These are phyloP conservation scores for Mastomys coucha DNA, from an alignment of 2,113 vertebrate genomes.

Conservation along the genomic window DNA sequence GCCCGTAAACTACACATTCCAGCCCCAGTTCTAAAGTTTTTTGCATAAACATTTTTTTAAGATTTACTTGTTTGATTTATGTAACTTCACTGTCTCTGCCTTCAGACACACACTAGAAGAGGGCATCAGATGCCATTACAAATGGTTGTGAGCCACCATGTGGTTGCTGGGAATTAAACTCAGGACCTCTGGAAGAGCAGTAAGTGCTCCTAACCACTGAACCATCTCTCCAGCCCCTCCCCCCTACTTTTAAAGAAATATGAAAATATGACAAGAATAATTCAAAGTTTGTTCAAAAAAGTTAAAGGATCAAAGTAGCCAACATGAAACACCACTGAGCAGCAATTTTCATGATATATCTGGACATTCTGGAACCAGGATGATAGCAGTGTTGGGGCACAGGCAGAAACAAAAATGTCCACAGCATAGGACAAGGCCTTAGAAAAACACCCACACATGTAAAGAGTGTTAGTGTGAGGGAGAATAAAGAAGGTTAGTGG, in stretches of 20 bases:
- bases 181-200: too few relatives aligned
- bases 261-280: background rate
- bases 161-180: too few relatives aligned
- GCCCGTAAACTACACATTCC: background rate
- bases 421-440: background rate
- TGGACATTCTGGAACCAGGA: background rate
- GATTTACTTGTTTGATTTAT: too few relatives aligned
- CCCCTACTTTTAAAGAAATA: background rate
- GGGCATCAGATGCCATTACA: too few relatives aligned
- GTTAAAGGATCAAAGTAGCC: slow-evolving; percentile 5
- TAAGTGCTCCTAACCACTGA: too few relatives aligned
- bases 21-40: background rate
- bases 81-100: too few relatives aligned
- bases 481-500: background rate
- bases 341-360: background rate
- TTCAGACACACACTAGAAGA: too few relatives aligned
- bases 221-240: too few relatives aligned
- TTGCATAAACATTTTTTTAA: too few relatives aligned
- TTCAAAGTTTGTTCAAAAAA: background rate
- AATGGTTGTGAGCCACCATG: too few relatives aligned
- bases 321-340: background rate
- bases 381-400: background rate
- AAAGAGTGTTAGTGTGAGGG: background rate
- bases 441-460: background rate
- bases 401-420: background rate